Evolutionary conservation across 1,140 invertebrate species (phyloP).

Genomic region (Panulirus ornatus): DNA sequence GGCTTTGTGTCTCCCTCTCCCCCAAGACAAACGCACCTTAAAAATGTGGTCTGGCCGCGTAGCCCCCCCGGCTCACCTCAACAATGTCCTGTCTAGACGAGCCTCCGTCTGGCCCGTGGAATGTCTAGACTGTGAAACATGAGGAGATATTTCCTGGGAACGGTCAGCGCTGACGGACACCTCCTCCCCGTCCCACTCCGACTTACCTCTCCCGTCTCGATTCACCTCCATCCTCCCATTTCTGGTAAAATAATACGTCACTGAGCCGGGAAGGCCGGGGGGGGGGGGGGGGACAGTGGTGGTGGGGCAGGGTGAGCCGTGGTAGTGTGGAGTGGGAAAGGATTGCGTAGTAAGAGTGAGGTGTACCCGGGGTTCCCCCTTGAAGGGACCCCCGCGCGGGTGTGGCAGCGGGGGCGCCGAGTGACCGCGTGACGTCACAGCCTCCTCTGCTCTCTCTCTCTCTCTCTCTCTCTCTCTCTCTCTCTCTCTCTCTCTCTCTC

Average conservation of each 20-base stretch:
- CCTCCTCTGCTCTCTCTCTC: neutral
- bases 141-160: slow-evolving; percentile 3
- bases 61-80: neutral
- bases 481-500: neutral
- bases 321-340: no score
- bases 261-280: no score
- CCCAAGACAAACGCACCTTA: slow-evolving; percentile 14
- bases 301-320: no score
- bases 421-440: neutral
- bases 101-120: slow-evolving; percentile 10
- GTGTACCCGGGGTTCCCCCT: neutral
- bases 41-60: neutral
- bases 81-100: slow-evolving; percentile 16
- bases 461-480: neutral
- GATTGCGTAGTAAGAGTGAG: neutral
- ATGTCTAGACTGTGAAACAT: slow-evolving; percentile 4
- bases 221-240: neutral
- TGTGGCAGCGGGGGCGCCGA: neutral
- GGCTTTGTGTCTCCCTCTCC: no score
- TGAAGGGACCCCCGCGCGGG: neutral
- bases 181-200: neutral
- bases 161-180: neutral
- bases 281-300: no score
- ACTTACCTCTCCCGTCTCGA: neutral
- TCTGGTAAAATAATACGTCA: neutral